Conservation (phyloP, 2,888 invertebrate species). For the Eupithecia dodoneata region DNA sequence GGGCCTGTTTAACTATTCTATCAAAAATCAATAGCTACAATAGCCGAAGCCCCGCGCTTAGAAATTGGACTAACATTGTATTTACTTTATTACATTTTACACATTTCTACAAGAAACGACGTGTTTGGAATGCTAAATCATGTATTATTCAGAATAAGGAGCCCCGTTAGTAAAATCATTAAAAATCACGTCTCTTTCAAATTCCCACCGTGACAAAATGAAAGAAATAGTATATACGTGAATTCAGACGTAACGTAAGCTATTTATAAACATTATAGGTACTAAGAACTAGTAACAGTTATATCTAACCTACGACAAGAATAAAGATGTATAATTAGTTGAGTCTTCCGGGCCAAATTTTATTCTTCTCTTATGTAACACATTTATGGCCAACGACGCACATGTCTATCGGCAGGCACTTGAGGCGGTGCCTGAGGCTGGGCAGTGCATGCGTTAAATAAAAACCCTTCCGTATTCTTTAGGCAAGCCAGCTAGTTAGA, state of each 20-base stretch:
- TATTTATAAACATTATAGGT: background rate
- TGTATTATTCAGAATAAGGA: background rate
- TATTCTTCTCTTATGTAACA: background rate
- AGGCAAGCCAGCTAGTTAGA: background rate
- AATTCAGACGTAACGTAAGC: background rate
- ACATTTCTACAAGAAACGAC: background rate
- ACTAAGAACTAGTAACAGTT: background rate
- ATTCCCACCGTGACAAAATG: background rate
- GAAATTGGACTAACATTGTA: background rate
- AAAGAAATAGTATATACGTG: background rate
- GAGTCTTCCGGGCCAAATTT: background rate
- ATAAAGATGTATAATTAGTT: background rate
- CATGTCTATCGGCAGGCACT: too few relatives aligned
- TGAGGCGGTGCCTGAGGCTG: too few relatives aligned
- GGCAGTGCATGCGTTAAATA: too few relatives aligned
- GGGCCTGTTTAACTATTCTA: too few relatives aligned
- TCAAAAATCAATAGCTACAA: too few relatives aligned
- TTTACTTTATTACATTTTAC: background rate
- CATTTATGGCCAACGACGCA: too few relatives aligned
- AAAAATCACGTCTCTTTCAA: background rate
- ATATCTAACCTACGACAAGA: background rate
- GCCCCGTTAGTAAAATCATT: background rate
- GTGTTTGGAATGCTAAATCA: background rate
- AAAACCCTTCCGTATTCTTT: too few relatives aligned
- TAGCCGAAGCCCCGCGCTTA: background rate